Evolutionary conservation across 2,113 vertebrate genomes (phyloP), one percentile per base, ranked within the genome.

Genomic region (Turdus rufiventris): DNA sequence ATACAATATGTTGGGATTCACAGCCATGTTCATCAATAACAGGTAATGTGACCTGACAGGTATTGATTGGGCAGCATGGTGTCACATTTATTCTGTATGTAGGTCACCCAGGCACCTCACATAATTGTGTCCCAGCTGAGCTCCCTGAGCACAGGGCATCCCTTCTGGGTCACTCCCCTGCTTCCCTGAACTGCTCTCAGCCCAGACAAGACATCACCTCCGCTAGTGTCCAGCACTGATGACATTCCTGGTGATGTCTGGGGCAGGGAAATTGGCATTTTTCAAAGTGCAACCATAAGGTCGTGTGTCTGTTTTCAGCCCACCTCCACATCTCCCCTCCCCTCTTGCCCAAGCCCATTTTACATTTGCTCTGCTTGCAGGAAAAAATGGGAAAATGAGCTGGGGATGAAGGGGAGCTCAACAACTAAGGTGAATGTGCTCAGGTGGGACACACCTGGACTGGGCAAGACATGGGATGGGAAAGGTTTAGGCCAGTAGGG

Each of bases 21-120:
- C 29, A 92, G 25, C 48, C 8, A 1, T 29, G 70, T 68, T 88
- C 72, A 80, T 82, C 87, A 76, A 74, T 91, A 79, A 25, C 58
- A 95, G 90, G 91, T 94, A 80, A 91, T 23, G 57, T 89, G 90
- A 67, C 83, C 88, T 62, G 92, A 68, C 91, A 83, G 29, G 54
- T 89, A 95, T 94, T 79, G 93, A 96, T 83, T 70, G 2, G 9
- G 72, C 68, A 29, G 63, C 3, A 7, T 1, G 4, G 36, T 5
- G 4, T 79, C 94, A 74, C 92, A 14, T 74, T 92, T 88, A 89
- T 70, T 87, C 61, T 29, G 6, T 50, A 75, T 83, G 38, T 77
- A 94, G 89, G 94, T 97, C 96, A 95, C 73, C 68, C 79, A 70
- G 88, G 65, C 24, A 1, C 34, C 84, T 75, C 91, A 53, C 79